Conservation (phyloP, 2,888 invertebrate species). For the Malthinus flaveolus region DNA sequence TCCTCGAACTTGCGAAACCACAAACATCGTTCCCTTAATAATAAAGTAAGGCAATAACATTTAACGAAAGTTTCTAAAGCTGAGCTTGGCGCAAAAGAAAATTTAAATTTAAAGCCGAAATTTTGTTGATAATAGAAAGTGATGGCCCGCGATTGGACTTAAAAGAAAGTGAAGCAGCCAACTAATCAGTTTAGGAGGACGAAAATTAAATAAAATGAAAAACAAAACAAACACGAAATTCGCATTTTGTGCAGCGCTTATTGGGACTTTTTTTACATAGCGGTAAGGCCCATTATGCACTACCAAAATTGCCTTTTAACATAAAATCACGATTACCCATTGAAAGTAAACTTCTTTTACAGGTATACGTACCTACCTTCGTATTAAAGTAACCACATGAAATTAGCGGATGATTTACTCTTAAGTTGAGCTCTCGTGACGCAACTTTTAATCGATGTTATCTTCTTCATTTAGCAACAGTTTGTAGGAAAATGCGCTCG, state of each 20-base stretch:
- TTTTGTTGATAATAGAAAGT: neutral
- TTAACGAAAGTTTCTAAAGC: too few relatives aligned
- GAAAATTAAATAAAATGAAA: neutral
- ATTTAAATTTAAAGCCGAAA: neutral
- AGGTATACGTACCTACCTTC: too few relatives aligned
- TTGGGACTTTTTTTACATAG: neutral
- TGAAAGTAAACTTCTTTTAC: too few relatives aligned
- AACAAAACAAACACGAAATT: neutral
- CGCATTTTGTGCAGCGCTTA: slow-evolving; percentile 1
- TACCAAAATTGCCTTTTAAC: slow-evolving; percentile 7
- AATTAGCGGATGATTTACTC: too few relatives aligned
- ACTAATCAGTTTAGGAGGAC: neutral
- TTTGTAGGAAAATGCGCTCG: too few relatives aligned
- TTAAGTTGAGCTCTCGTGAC: too few relatives aligned
- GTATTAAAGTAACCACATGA: too few relatives aligned
- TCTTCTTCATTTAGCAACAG: too few relatives aligned
- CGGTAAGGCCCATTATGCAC: neutral
- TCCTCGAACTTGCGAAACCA: neutral
- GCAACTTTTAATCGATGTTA: too few relatives aligned
- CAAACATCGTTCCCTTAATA: neutral
- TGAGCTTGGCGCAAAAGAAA: too few relatives aligned
- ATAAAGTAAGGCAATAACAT: neutral
- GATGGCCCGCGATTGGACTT: too few relatives aligned
- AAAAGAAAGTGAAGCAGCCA: too few relatives aligned
- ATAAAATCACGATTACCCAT: slow-evolving; percentile 1